A percentile compares a stretch with the other conserved stretches of the same genome.
Evolutionary conservation across 2,797 vertebrate genomes (phyloP).

Genomic region (Rhinatrema bivittatum): DNA sequence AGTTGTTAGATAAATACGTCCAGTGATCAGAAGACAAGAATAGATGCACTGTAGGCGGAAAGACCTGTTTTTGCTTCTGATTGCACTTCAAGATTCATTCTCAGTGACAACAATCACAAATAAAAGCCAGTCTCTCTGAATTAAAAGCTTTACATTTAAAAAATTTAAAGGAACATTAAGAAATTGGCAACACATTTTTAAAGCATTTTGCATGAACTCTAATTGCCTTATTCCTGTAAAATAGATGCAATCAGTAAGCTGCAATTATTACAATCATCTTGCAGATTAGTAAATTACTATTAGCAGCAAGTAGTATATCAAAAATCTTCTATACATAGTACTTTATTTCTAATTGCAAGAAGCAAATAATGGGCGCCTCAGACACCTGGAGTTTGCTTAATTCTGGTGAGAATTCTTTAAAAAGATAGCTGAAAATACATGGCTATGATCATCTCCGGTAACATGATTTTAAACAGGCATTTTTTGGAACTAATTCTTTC

Average conservation of each 20-base stretch:
- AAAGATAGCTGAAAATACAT: background rate
- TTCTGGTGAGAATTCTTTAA: background rate
- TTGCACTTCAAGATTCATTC: no score
- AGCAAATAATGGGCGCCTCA: background rate
- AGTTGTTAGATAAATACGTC: no score
- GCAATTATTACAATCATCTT: conserved; percentile 1
- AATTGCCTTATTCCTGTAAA: background rate
- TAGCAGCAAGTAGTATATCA: background rate
- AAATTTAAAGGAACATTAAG: background rate
- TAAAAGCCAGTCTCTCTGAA: background rate
- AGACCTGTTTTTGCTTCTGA: no score
- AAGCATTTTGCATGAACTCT: background rate
- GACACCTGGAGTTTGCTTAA: conserved; percentile 5
- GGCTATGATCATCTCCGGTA: no score
- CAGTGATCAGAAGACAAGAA: no score
- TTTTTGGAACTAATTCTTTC: no score
- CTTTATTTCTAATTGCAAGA: conserved; percentile 1
- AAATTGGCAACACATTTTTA: background rate
- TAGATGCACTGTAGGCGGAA: no score
- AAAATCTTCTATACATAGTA: background rate
- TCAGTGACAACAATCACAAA: no score
- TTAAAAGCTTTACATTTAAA: background rate
- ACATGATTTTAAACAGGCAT: no score
- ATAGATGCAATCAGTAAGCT: conserved; percentile 2
- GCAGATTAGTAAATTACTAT: conserved; percentile 7